Evolutionary conservation across 2,797 vertebrate species (phyloP).

Genomic region (Anisognathus igniventris): DNA sequence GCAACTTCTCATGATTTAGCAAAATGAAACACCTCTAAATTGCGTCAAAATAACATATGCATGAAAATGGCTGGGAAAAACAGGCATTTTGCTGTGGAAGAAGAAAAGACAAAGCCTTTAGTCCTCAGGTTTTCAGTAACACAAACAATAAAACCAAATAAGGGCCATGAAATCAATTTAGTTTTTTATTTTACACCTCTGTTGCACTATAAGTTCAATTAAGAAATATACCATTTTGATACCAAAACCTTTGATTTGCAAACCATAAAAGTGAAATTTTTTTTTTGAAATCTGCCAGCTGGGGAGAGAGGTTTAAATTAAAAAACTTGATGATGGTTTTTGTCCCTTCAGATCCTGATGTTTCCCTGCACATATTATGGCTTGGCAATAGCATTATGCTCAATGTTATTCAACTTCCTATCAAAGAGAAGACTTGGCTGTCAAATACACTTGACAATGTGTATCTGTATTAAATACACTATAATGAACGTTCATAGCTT

Average conservation of each 20-base stretch:
- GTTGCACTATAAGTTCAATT: rapidly evolving
- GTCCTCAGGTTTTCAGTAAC: not conserved
- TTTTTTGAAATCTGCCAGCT: not conserved
- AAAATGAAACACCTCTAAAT: not conserved
- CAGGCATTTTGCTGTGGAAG: not conserved
- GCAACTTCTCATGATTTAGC: not conserved
- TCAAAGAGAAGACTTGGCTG: not conserved
- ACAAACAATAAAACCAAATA: not conserved
- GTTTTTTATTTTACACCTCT: not conserved
- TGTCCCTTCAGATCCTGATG: not conserved
- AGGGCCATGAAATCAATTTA: not conserved
- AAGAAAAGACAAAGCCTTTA: not conserved
- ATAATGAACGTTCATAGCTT: not conserved
- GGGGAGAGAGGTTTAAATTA: not conserved
- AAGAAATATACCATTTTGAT: not conserved
- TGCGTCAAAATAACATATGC: not conserved
- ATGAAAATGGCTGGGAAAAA: not conserved
- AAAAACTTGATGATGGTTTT: not conserved
- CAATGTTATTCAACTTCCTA: not conserved
- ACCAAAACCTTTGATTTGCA: not conserved
- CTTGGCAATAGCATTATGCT: not conserved
- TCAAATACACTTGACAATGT: not conserved
- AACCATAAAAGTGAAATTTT: not conserved
- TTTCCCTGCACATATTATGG: not conserved
- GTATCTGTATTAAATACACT: not conserved